Evolutionary conservation across 2,113 vertebrate genomes (phyloP), one percentile per base, ranked within the genome.

Genomic region (Semnopithecus entellus): DNA sequence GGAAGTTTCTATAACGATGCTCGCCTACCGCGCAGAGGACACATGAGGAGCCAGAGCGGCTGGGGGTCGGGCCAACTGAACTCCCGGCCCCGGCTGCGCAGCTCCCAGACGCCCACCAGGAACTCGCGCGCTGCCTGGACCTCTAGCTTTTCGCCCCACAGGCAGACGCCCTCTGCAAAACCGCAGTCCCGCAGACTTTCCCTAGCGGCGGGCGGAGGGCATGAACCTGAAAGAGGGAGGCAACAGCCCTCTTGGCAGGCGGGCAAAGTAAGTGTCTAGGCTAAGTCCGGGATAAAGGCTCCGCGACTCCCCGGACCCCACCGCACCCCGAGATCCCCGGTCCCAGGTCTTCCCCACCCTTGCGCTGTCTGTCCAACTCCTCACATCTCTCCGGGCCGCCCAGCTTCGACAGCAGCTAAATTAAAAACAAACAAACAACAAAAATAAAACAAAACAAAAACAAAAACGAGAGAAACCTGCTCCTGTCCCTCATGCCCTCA

Each of bases 1-100:
- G 48, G 4, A 88, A 96, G 95, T 87, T 89, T 61, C 95, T 50
- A 9, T 27, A 45, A 50, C 23, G 93, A n/a, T 25, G 50, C 93
- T 52, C 23, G n/a, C 45, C 79, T 0, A 4, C 32, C 8, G 4
- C 5, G 48, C 95, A 6, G 23, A 25, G 32, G 43, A 45, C 81
- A 9, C 10, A 8, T 0, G 9, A 43, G 59, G 40, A 57, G 35
- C 55, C 30, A 16, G 12, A 14, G 38, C 35, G 35, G 38, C 5
- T 25, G 78, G 40, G 52, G 72, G 76, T 48, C 30, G 0, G 25
- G 80, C 50, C 48, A 20, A 20, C 35, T 13, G 18, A 20, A 35
- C 25, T 22, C 8, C 30, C 30, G 0, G 38, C 22, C 16, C 38
- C 82, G 7, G 76, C 52, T 23, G 90, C 59, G 12, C 59, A 14